phyloP scores from a whole-genome alignment of 2,888 invertebrate species.

The Metopia argyrocephala region DNA sequence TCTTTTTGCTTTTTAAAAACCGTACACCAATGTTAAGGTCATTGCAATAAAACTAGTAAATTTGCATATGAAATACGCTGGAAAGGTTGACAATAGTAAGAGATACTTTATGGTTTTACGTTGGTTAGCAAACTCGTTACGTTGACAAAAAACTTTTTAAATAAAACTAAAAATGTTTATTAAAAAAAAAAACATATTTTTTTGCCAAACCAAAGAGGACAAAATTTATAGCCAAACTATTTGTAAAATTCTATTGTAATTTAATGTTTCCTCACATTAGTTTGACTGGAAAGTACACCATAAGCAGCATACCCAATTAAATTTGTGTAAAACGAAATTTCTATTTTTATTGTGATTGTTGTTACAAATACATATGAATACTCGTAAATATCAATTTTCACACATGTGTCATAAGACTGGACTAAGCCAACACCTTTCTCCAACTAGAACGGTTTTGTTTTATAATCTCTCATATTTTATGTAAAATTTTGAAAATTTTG shows the following conservation, averaged over 20 bases:
- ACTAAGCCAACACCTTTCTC: constrained; percentile 11
- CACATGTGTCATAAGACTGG: constrained; percentile 40
- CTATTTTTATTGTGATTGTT: constrained; percentile 31
- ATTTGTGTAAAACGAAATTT: too few relatives aligned
- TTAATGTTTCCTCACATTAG: too few relatives aligned
- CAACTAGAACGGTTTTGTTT: too few relatives aligned
- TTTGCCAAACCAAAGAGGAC: constrained; percentile 28
- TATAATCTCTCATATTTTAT: too few relatives aligned
- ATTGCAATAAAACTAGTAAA: constrained; percentile 44
- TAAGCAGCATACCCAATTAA: too few relatives aligned
- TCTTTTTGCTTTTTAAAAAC: background rate
- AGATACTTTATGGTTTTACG: background rate
- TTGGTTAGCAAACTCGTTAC: background rate
- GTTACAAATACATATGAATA: constrained; percentile 44
- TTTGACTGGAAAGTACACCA: too few relatives aligned
- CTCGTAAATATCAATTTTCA: constrained; percentile 62
- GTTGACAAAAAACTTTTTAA: constrained; percentile 22
- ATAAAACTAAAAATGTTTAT: constrained; percentile 40
- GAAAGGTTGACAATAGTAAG: background rate
- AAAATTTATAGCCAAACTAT: constrained; percentile 55
- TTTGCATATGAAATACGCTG: constrained; percentile 4
- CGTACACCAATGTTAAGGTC: constrained; percentile 55
- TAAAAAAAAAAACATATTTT: constrained; percentile 27
- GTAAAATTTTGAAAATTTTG: constrained; percentile 47
- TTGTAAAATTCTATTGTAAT: constrained; percentile 53